A percentile compares a stretch with the other conserved stretches of the same genome.
Evolutionary conservation across 2,113 vertebrate species (phyloP).

Genomic region (Lycaon pictus): DNA sequence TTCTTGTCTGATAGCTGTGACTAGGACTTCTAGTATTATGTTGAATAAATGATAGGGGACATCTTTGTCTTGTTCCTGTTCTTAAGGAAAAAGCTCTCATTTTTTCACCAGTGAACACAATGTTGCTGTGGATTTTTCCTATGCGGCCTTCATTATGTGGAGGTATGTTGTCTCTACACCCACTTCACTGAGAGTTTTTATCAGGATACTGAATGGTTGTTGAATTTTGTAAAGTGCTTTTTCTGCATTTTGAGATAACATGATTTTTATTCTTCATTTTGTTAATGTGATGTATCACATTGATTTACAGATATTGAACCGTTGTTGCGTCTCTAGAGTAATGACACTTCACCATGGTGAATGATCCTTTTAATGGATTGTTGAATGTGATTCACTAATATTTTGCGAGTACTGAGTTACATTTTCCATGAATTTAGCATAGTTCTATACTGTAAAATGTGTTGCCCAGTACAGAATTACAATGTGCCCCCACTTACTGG

Average conservation of each 20-base stretch:
- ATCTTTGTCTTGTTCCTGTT: neutral
- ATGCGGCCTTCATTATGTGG: neutral
- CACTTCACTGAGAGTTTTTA: neutral
- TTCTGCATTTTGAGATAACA: neutral
- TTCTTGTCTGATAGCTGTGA: neutral
- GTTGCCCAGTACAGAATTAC: neutral
- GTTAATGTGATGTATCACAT: neutral
- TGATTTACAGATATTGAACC: neutral
- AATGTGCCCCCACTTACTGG: neutral
- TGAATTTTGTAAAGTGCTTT: neutral
- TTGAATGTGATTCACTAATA: neutral
- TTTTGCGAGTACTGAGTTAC: neutral
- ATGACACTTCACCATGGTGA: neutral
- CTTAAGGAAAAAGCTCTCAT: neutral
- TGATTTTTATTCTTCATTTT: neutral
- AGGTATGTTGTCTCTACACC: neutral
- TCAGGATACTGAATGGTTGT: neutral
- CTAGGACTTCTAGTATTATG: neutral
- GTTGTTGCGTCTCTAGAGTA: neutral
- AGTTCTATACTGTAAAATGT: neutral
- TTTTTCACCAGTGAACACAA: neutral
- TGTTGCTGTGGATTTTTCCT: neutral
- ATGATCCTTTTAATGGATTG: neutral
- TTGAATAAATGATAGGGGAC: neutral
- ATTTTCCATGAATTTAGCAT: neutral